Base-by-base conservation (phyloP, 2,888 invertebrate genomes). In the Ashinkailepas kermadecensis region DNA sequence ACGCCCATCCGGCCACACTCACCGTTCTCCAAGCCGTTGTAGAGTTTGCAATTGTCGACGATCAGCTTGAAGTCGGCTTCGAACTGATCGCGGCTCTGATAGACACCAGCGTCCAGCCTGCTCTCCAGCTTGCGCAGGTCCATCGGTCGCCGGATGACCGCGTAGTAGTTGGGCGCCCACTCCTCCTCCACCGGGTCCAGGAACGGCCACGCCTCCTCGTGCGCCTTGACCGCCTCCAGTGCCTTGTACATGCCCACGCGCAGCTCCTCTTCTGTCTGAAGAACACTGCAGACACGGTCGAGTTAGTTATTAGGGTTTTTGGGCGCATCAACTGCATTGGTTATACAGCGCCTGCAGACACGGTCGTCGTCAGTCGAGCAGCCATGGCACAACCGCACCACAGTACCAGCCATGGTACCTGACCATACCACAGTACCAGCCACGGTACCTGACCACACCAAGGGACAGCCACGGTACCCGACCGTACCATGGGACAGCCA, bases 1-100 rank as follows among this genome's bases (percentile, higher is more conserved):
- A 59, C 12, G 59, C 59, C 57, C 12, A 4, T 18, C 78, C 6
- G 8, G 10, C 56, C 39, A 11, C 9, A 85, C 88, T 89, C 87
- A 96, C 96, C 96, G 89, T 95, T 96, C 86, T 95, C 93, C 85
- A 93, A 93, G 81, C 97, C 97, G 89, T 97, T 97, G 87, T 96
- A 97, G 81, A 95, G 90, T 81, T 94, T 91, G 87, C 97, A 97
- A 87, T 97, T 97, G 86, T 95, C 95, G 13, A 97, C 94, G 86
- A 97, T 96, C 82, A 95, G 90, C 86, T 94, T 93, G 88, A 97
- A 96, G 88, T 97, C 97, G 13, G 92, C 92, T 86, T 93, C 93
- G 87, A 96, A 95, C 89, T 94, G 93, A 81, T 91, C 90, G 85
- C 94, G 92, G 84, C 91, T 92, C 67, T 92, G 91, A 87, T 96